These are phyloP conservation scores for Oreochromis spilurus DNA, from an alignment of 2,113 vertebrate genomes.

Conservation along the genomic window DNA sequence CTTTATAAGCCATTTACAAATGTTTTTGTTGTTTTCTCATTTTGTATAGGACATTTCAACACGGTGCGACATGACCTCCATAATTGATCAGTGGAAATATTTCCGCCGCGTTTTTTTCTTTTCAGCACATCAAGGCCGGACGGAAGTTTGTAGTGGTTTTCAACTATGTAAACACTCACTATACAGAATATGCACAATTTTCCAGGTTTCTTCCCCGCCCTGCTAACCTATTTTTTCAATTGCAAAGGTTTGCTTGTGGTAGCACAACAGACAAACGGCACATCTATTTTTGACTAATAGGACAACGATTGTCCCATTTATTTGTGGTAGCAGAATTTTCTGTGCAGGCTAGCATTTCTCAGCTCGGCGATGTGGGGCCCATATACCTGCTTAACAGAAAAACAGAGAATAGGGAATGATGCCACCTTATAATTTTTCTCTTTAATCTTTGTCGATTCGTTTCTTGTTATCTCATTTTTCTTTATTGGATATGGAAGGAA, in stretches of 20 bases:
- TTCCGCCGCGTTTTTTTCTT: background rate
- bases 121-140: background rate
- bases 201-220: slow-evolving; percentile 59
- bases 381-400: background rate
- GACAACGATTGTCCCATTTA: slow-evolving; percentile 67
- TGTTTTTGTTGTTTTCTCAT: background rate
- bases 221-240: slow-evolving; percentile 70
- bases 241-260: slow-evolving; percentile 63
- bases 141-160: slow-evolving; percentile 59
- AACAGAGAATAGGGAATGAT: background rate
- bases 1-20: background rate
- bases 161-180: slow-evolving; percentile 1
- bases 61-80: slow-evolving; percentile 17
- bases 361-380: background rate
- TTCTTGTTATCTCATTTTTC: background rate
- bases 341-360: slow-evolving; percentile 50
- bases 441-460: background rate
- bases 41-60: background rate
- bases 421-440: background rate
- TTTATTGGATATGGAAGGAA: background rate
- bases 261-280: slow-evolving; percentile 58
- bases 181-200: slow-evolving; percentile 46
- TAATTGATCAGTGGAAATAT: slow-evolving; percentile 10
- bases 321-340: slow-evolving; percentile 51
- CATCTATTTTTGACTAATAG: slow-evolving; percentile 69